Conservation (phyloP, 2,797 vertebrate species). For the Acanthis flammea region DNA sequence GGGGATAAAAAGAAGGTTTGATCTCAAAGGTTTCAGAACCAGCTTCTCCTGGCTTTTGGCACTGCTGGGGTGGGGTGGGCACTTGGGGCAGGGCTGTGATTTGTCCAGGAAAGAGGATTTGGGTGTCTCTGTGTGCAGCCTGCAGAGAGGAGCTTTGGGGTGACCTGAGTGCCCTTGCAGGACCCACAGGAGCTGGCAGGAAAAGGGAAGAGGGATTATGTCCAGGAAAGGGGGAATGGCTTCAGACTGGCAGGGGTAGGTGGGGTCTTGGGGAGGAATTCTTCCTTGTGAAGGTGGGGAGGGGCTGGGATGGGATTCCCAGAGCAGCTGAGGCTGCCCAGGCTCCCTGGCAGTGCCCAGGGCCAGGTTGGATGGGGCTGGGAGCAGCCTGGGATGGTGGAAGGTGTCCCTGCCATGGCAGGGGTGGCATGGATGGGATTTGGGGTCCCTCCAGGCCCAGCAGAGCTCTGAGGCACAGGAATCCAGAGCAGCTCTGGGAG, state of each 20-base stretch:
- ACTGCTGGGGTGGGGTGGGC: neutral
- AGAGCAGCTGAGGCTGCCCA: neutral
- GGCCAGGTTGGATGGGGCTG: rapidly evolving
- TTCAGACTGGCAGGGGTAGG: neutral
- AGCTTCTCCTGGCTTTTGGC: neutral
- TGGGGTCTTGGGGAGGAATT: neutral
- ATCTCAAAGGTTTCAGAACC: neutral
- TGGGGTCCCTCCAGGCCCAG: too few relatives aligned
- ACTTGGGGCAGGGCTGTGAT: neutral
- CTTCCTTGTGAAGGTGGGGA: neutral
- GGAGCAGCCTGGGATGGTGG: neutral
- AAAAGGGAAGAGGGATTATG: neutral
- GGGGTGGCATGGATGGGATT: rapidly evolving
- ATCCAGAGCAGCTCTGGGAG: neutral
- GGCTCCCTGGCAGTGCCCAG: neutral
- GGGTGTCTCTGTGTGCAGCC: neutral
- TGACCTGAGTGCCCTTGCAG: neutral
- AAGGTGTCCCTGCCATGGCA: neutral
- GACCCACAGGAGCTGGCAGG: neutral
- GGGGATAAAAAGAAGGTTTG: neutral
- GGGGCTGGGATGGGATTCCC: neutral
- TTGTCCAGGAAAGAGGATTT: neutral
- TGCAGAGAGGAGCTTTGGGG: neutral
- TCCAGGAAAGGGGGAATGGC: neutral
- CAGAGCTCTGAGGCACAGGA: neutral